phyloP scores from a whole-genome alignment of 2,888 invertebrate genomes.

The Drosophila emarginata region DNA sequence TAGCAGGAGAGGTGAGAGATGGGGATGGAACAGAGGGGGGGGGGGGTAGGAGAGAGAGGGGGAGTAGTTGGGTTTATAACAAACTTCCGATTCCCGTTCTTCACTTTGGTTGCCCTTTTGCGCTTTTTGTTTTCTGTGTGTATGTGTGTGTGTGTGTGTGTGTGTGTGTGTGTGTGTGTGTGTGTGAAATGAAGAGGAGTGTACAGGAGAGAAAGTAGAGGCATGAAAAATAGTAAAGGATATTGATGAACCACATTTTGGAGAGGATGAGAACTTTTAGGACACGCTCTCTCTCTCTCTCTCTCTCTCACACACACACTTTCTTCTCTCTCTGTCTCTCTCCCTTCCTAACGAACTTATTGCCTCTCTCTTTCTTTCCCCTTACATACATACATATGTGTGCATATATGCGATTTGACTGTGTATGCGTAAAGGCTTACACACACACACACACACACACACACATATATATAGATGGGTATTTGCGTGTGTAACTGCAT shows the following conservation, averaged over 20 bases:
- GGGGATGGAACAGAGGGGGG: slow-evolving; percentile 10
- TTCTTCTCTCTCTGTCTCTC: not conserved
- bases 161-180: slow-evolving; percentile 11
- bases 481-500: slow-evolving; percentile 55
- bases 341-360: not conserved
- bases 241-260: slow-evolving; percentile 80
- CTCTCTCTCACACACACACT: not conserved
- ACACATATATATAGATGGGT: slow-evolving; percentile 25
- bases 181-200: not conserved
- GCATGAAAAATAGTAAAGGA: slow-evolving; percentile 67
- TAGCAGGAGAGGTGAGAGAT: slow-evolving; percentile 70
- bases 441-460: slow-evolving; percentile 12
- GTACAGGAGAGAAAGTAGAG: slow-evolving; percentile 5
- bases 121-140: slow-evolving; percentile 13
- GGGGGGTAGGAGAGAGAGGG: slow-evolving; percentile 2
- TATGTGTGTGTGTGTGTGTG: slow-evolving; percentile 27
- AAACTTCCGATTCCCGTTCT: not conserved
- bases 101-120: not conserved
- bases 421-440: slow-evolving; percentile 63
- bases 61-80: not conserved
- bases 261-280: slow-evolving; percentile 32
- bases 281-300: not conserved
- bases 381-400: slow-evolving; percentile 7
- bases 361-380: not conserved
- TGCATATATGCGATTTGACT: slow-evolving; percentile 33